Evolutionary conservation across 2,888 invertebrate species (phyloP), one percentile per base, ranked within the genome.

Genomic region (Cataglyphis cursor): DNA sequence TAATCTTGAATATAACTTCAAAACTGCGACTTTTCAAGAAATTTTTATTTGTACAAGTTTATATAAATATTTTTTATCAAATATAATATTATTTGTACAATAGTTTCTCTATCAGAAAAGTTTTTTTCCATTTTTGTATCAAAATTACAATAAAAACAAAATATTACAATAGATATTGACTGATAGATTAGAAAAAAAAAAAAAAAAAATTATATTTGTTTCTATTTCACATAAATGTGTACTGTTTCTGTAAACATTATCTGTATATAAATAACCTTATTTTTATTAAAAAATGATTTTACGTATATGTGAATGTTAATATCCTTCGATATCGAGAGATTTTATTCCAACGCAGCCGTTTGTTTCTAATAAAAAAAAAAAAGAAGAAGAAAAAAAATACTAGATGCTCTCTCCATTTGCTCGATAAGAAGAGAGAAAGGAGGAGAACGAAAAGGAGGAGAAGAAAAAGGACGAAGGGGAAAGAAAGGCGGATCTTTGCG

Each of bases 401-500:
- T 38, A 35, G 72, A 78, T 18, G 21, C 41, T 31, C 41, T 31
- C 41, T 31, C 68, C 28, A 68, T 28, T 57, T 28, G 38, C 5
- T n/a, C 15, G 28, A 15, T 6, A 62, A 28, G 61, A 51, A 24
- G n/a, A 44, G 44, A 41, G 38, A 51, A n/a, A 41, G 5, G 5
- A 59, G 21, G 31, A 57, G 61, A 41, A 24, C 15, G 59, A 24
- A 24, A 24, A 24, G 24, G 1, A 24, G 24, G 24, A 24, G 24
- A 59, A 78, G 59, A 82, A 83, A 85, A 85, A 88, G 83, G 74
- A 83, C 59, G 87, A 85, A 68, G 83, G 83, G 65, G 84, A 83
- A 82, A 84, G 74, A 85, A 81, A 83, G 74, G 78, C 86, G 83
- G 85, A 87, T 87, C 82, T 73, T 84, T 83, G 86, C 86, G 89